Conservation (phyloP, 2,113 vertebrate genomes). For the Podiceps cristatus region DNA sequence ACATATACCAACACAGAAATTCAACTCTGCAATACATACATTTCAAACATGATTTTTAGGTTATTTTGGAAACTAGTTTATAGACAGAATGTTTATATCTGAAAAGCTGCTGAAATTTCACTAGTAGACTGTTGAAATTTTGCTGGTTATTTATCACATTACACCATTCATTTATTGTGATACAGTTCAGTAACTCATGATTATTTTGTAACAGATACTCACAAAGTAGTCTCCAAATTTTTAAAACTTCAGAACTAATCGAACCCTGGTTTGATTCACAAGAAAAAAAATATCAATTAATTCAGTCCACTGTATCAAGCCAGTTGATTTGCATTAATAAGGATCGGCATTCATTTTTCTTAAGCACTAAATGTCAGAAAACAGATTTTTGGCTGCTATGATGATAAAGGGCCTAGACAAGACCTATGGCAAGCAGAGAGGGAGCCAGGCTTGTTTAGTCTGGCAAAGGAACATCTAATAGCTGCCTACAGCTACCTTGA, state of each 20-base stretch:
- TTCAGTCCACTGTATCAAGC: background rate
- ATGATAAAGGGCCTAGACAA: background rate
- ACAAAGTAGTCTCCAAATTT: background rate
- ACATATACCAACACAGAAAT: background rate
- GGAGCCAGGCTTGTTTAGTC: background rate
- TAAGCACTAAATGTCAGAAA: background rate
- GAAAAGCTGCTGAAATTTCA: background rate
- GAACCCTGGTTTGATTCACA: background rate
- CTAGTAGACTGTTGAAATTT: background rate
- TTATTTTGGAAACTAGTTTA: background rate
- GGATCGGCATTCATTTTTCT: no score
- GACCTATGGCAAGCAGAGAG: background rate
- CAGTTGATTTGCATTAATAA: background rate
- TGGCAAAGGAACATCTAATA: background rate
- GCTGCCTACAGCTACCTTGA: background rate
- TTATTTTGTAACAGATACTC: background rate
- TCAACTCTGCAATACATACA: background rate
- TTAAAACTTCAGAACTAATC: background rate
- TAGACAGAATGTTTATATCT: background rate
- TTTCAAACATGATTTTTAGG: background rate
- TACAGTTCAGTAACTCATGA: background rate
- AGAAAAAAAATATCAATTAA: background rate
- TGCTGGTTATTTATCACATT: background rate
- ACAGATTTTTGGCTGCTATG: background rate
- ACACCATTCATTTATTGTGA: background rate